Evolutionary conservation across 2,888 invertebrate genomes (phyloP), one percentile per base, ranked within the genome.

Genomic region (Campoplex nolae): DNA sequence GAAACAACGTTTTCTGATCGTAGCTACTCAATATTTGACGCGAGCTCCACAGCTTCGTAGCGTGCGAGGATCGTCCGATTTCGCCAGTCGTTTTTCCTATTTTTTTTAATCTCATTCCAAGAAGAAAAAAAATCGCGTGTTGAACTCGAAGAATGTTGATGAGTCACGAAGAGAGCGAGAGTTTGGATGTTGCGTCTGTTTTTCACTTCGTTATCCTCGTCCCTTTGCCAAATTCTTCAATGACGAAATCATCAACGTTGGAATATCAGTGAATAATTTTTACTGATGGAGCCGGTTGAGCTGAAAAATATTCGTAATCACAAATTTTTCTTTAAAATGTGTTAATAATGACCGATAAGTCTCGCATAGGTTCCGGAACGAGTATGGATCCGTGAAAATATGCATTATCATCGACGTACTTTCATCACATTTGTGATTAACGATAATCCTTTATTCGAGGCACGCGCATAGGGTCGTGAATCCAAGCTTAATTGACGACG

Each of bases 11-110:
- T 42, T 77, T 71, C 85, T 83, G 83, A 88, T 85, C 81, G 83
- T 32, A 73, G 38, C 77, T 81, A 42, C 58, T 88, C 77, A 89
- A 88, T 88, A 89, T 87, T 88, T 84, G 74, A 83, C 67, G 67
- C 84, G 78, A 82, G 56, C 74, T 58, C 80, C 42, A 42, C 65
- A 71, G n/a, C 84, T 54, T 51, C 70, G 62, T 56, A 71, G 65
- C 84, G 76, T 68, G 82, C 70, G 74, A 45, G 56, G 18, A 45
- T 74, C 76, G 67, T 68, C 45, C 54, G 54, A 28, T 76, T 78
- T 79, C 76, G 48, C 82, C 68, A 74, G 42, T 70, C 48, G 9
- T 28, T 16, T 48, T 73, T 16, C 48, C 16, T 56, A 48, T 56
- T 74, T 28, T 74, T 28, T 42, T 81, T 71, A 67, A 56, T 48